phyloP scores from a whole-genome alignment of 64 coral and sea anemone species.

The Cladopsammia gracilis region DNA sequence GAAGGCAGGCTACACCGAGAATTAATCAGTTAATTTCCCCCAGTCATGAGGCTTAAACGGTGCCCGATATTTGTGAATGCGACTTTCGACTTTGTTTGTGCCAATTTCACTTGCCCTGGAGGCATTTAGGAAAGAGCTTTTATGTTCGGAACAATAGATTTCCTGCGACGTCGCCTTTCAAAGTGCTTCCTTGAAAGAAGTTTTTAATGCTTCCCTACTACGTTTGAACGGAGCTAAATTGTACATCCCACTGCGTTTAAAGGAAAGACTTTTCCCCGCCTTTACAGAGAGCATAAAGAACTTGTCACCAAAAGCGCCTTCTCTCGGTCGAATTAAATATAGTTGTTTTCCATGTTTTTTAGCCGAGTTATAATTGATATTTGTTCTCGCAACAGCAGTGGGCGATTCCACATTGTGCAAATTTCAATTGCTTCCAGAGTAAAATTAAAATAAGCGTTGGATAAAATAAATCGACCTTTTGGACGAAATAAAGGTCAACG shows the following conservation, averaged over 20 bases:
- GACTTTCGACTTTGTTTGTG: constrained; percentile 54
- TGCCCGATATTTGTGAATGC: constrained; percentile 39
- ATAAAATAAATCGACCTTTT: constrained; percentile 19
- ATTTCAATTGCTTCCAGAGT: constrained; percentile 44
- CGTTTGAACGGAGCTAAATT: constrained; percentile 23
- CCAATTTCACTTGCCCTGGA: constrained; percentile 36
- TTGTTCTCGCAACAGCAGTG: constrained; percentile 50
- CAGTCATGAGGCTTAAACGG: constrained; percentile 47
- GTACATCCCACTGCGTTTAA: constrained; percentile 17
- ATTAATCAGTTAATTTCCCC: constrained; percentile 59
- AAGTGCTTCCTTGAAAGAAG: constrained; percentile 44
- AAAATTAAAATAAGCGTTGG: constrained; percentile 45
- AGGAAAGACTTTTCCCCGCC: constrained; percentile 33
- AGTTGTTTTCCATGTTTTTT: constrained; percentile 45
- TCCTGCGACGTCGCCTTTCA: constrained; percentile 44
- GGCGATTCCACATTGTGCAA: constrained; percentile 54
- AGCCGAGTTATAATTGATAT: constrained; percentile 63
- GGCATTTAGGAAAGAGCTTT: constrained; percentile 52
- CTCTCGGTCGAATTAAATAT: constrained; percentile 25
- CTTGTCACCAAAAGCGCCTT: neutral
- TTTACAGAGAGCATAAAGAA: constrained; percentile 11
- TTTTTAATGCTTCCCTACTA: constrained; percentile 37
- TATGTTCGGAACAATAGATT: constrained; percentile 33
- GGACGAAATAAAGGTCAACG: constrained; percentile 21
- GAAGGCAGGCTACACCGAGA: neutral